Percentiles rank a stretch among this genome's conserved stretches.
These are phyloP conservation scores for Spheniscus mendiculus DNA, from an alignment of 2,113 vertebrate genomes.

Conservation along the genomic window DNA sequence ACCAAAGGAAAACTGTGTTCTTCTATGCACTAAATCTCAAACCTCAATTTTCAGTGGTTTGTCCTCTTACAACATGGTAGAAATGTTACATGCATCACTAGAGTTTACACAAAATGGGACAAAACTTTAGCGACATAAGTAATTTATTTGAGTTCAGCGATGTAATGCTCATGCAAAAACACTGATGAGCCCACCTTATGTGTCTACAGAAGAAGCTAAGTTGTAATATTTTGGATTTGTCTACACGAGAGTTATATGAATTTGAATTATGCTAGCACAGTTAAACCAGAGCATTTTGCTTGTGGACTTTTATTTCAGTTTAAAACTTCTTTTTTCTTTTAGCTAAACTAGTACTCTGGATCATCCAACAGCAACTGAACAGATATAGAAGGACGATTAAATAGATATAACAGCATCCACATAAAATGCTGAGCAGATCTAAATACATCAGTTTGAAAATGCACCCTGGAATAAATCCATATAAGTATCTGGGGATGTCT, in stretches of 20 bases:
- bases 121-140: not conserved
- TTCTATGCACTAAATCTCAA: not conserved
- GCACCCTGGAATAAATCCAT: not conserved
- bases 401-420: not conserved
- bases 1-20: not conserved
- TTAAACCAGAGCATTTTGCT: not conserved
- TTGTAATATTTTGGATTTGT: not conserved
- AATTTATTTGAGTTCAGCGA: not conserved
- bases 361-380: not conserved
- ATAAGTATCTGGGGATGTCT: rapidly evolving
- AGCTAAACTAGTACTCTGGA: not conserved
- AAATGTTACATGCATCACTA: not conserved
- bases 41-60: not conserved
- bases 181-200: not conserved
- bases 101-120: not conserved
- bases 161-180: not conserved
- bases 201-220: not conserved
- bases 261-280: not conserved
- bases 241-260: not conserved
- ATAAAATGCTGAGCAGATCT: not conserved
- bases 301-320: not conserved
- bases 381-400: not conserved
- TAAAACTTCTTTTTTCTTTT: not conserved
- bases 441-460: not conserved
- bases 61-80: not conserved